These are phyloP conservation scores for Oreocharis arfaki DNA, from an alignment of 2,113 vertebrate species.

Conservation along the genomic window DNA sequence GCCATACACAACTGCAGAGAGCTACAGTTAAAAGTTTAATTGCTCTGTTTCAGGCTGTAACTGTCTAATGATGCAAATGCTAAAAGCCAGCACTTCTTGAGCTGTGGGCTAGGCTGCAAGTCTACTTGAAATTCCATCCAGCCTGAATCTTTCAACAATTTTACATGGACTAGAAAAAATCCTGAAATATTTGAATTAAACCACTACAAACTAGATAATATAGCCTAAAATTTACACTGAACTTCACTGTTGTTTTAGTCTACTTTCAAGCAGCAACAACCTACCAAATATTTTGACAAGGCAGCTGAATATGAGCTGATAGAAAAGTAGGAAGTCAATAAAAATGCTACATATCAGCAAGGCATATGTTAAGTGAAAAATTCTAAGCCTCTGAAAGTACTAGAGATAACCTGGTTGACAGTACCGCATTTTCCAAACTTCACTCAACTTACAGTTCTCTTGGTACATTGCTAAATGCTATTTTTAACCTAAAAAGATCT, in stretches of 20 bases:
- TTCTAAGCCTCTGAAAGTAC: neutral
- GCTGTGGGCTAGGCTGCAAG: neutral
- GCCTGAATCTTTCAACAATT: neutral
- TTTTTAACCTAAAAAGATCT: neutral
- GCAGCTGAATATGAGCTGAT: neutral
- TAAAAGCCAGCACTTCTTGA: neutral
- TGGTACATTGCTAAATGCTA: neutral
- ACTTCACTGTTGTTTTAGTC: neutral
- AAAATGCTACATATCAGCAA: neutral
- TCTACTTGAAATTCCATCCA: neutral
- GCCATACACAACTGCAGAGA: neutral
- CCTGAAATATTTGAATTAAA: neutral
- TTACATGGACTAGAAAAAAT: neutral
- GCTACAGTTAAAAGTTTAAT: neutral
- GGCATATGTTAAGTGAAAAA: neutral
- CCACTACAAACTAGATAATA: neutral
- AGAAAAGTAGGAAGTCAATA: neutral
- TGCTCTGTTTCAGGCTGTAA: neutral
- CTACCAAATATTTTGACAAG: neutral
- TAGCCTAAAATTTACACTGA: neutral
- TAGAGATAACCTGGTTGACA: neutral
- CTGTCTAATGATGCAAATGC: neutral
- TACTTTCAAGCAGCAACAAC: neutral
- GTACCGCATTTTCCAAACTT: neutral
- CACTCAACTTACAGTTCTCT: neutral